Percentiles rank a stretch among this genome's conserved stretches.
These are phyloP conservation scores for Tragelaphus imberbis DNA, from an alignment of 2,113 vertebrate species.

Conservation along the genomic window DNA sequence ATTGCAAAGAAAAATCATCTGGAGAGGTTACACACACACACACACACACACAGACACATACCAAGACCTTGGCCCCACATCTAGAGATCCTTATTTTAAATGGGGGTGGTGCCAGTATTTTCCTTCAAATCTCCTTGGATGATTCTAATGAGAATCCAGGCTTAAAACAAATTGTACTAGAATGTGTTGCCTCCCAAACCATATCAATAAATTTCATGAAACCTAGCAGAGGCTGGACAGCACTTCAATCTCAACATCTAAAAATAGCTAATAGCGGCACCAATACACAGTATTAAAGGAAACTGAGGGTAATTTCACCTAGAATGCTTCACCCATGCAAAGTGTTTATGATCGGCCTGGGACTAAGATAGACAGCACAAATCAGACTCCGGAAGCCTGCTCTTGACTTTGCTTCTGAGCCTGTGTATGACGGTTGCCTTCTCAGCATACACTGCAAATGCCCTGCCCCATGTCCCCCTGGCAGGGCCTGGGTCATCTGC, in stretches of 20 bases:
- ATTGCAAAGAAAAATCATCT: not conserved
- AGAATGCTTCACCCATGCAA: not conserved
- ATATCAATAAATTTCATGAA: conserved; percentile 46
- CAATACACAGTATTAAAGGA: not conserved
- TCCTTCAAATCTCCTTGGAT: conserved; percentile 35
- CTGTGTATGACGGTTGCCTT: not conserved
- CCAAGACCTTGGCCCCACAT: not conserved
- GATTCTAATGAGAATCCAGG: conserved; percentile 25
- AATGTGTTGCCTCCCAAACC: conserved; percentile 3
- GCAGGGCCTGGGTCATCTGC: not conserved
- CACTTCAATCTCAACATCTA: not conserved
- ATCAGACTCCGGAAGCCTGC: not conserved
- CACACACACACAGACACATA: not conserved
- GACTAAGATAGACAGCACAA: not conserved
- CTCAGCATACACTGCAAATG: not conserved
- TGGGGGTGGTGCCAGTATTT: not conserved
- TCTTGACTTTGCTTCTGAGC: not conserved
- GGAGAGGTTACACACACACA: not conserved
- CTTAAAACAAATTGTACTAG: conserved; percentile 9
- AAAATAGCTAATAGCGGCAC: conserved; percentile 11
- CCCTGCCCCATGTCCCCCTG: not conserved
- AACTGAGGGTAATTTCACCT: conserved; percentile 16
- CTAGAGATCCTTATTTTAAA: conserved; percentile 21
- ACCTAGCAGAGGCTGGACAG: conserved; percentile 24
- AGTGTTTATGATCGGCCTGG: not conserved